Evolutionary conservation across 92 coral and sea anemone genomes (phyloP).

Genomic region (Virgularia gustaviana): DNA sequence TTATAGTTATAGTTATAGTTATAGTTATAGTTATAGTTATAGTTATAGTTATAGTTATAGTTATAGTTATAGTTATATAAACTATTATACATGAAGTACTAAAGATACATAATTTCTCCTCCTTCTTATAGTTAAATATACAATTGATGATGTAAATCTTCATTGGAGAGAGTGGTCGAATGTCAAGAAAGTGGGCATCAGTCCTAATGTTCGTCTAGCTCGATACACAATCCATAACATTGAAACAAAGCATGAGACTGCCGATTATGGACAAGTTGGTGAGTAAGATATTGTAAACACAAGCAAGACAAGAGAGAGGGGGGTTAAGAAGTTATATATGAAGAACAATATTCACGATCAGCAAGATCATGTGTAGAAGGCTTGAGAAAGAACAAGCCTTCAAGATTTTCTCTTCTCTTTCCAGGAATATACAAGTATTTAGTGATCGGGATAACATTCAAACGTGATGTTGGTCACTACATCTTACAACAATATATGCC

Average conservation of each 20-base stretch:
- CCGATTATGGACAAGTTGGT: conserved; percentile 12
- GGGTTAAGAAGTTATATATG: background rate
- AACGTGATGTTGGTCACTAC: conserved; percentile 64
- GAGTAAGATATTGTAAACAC: too few species aligned
- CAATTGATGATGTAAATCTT: background rate
- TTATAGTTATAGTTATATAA: too few species aligned
- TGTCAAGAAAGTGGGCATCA: conserved; percentile 1
- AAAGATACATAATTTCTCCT: too few species aligned
- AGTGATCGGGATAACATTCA: conserved; percentile 31
- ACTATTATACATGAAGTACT: too few species aligned
- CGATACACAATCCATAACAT: conserved; percentile 8
- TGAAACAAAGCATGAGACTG: conserved; percentile 5
- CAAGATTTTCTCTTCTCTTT: background rate
- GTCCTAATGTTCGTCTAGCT: conserved; percentile 18
- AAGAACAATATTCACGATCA: too few species aligned
- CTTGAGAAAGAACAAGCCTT: background rate
- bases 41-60: too few species aligned
- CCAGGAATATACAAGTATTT: conserved; percentile 6
- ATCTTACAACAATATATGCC: conserved; percentile 60
- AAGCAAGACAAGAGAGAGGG: too few species aligned
- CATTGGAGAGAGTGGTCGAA: conserved; percentile 2
- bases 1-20: too few species aligned
- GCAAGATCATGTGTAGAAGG: background rate
- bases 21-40: too few species aligned
- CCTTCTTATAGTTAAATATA: conserved; percentile 20